phyloP scores from a whole-genome alignment of 2,113 vertebrate genomes.

The Oryzias melastigma region DNA sequence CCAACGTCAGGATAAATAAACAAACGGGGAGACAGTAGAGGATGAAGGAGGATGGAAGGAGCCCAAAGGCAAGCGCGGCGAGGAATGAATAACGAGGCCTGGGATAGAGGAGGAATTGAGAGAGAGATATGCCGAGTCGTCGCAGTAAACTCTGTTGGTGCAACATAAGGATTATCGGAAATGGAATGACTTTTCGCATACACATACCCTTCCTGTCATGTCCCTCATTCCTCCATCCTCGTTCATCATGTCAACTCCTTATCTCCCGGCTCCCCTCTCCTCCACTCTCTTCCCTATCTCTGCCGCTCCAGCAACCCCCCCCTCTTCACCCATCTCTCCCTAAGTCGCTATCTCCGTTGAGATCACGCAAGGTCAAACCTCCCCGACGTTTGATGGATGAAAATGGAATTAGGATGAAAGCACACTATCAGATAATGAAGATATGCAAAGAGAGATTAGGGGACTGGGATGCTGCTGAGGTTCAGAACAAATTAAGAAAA shows the following conservation, averaged over 20 bases:
- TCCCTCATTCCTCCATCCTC: conserved; percentile 46
- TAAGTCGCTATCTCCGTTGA: conserved; percentile 43
- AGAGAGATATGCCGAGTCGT: conserved; percentile 22
- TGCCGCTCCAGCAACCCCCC: conserved; percentile 17
- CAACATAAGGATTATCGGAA: conserved; percentile 28
- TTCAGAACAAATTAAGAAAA: conserved; percentile 70
- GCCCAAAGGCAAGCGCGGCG: conserved; percentile 31
- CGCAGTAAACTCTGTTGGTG: conserved; percentile 19
- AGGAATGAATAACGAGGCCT: conserved; percentile 16
- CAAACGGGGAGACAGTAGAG: conserved; percentile 33
- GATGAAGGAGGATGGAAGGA: conserved; percentile 36
- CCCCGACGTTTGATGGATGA: conserved; percentile 72
- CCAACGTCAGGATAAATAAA: conserved; percentile 70
- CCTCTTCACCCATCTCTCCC: conserved; percentile 15
- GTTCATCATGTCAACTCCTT: conserved; percentile 53
- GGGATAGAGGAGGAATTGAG: conserved; percentile 4
- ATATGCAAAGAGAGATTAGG: conserved; percentile 65
- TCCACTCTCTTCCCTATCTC: conserved; percentile 28
- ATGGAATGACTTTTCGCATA: conserved; percentile 24
- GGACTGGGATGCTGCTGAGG: conserved; percentile 48
- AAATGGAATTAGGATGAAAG: conserved; percentile 78
- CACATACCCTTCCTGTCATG: conserved; percentile 21
- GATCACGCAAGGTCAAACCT: conserved; percentile 73
- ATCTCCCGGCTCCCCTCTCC: conserved; percentile 30
- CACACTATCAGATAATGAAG: conserved; percentile 76